Percentiles rank a stretch among this genome's conserved stretches.
These are phyloP conservation scores for Saguinus midas DNA, from an alignment of 2,113 vertebrate species.

Conservation along the genomic window DNA sequence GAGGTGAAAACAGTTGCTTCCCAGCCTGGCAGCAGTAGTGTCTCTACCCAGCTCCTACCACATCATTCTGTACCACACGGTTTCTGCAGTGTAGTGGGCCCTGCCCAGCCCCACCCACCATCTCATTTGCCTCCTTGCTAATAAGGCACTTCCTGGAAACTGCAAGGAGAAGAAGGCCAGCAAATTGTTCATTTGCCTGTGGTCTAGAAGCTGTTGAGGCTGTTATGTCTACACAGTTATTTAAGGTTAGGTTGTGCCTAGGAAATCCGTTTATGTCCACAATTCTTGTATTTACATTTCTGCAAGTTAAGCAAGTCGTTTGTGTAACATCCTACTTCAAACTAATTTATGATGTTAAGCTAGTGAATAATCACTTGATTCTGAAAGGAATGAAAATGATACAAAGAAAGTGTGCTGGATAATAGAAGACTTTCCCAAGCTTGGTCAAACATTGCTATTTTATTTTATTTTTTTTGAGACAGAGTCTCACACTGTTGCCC, in stretches of 20 bases:
- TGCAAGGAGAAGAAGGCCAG: rapidly evolving
- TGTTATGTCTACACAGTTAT: background rate
- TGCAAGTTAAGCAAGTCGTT: slow-evolving; percentile 53
- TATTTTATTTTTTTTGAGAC: background rate
- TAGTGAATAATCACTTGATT: background rate
- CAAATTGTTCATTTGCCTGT: background rate
- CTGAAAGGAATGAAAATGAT: background rate
- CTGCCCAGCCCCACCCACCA: background rate
- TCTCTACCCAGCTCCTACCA: background rate
- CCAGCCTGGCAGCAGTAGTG: background rate
- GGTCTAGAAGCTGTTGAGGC: background rate
- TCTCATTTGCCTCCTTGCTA: background rate
- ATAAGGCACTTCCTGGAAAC: background rate
- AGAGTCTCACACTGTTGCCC: too few species aligned
- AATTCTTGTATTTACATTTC: slow-evolving; percentile 36
- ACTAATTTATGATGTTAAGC: slow-evolving; percentile 65
- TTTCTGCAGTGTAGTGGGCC: background rate
- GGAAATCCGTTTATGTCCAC: slow-evolving; percentile 42
- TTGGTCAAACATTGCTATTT: background rate
- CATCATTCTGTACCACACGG: rapidly evolving
- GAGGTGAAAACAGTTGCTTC: background rate
- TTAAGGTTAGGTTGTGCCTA: background rate
- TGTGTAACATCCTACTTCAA: slow-evolving; percentile 75
- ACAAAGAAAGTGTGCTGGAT: background rate
- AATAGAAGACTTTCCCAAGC: background rate